Evolutionary conservation across 2,888 invertebrate genomes (phyloP), one percentile per base, ranked within the genome.

Genomic region (Leptinotarsa peninsularis): DNA sequence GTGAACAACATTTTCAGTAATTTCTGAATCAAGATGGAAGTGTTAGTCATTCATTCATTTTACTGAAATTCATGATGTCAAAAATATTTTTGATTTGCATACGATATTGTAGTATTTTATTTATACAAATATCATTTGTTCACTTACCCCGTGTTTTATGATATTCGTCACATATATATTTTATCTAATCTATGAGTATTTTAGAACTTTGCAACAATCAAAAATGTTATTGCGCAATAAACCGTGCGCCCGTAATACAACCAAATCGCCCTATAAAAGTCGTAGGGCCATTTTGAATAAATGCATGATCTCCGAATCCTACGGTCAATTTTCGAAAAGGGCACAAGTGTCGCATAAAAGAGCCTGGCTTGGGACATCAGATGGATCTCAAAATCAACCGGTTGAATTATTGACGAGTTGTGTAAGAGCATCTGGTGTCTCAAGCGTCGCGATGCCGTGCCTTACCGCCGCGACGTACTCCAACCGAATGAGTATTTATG

Each of bases 371-470:
- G 78, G 78, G 82, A 82, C 82, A 83, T 83, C 84, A 85, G 84
- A 85, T 85, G 85, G 83, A 83, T 83, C 80, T 80, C 67, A 79
- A 80, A 81, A 83, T 82, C 83, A 80, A 76, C 79, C 77, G 73
- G 77, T 74, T 85, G 84, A 84, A 85, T 85, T 83, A 85, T 85
- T 83, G 83, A 85, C 79, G 75, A 81, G 83, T 76, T 76, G 78
- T 80, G 79, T 81, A 78, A 81, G 83, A 84, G 82, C 85, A 85
- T 83, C 82, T 85, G 85, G 84, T 82, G 82, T 83, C 83, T 81
- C 79, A 74, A 80, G 79, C 75, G 75, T 77, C 73, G 77, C 72
- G 77, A 76, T 80, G 81, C 81, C 75, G 80, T 79, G 77, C 76
- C 76, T 76, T 72, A 73, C 75, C 80, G 71, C 69, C 76, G 80